These are phyloP conservation scores for Enoplosus armatus DNA, from an alignment of 2,797 vertebrate species.

Conservation along the genomic window DNA sequence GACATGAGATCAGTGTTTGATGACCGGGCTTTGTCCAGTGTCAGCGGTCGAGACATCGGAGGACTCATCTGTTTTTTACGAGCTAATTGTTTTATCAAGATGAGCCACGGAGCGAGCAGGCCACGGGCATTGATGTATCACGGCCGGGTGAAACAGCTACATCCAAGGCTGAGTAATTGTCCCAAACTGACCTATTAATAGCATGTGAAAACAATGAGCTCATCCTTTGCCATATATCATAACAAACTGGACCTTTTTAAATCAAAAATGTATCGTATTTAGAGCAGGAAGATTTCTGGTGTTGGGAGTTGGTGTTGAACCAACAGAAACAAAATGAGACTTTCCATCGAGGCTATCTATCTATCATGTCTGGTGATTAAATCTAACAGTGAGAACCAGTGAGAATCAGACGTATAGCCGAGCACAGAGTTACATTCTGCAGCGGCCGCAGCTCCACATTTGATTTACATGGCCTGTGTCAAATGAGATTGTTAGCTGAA, in stretches of 20 bases:
- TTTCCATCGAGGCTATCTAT: slow-evolving; percentile 45
- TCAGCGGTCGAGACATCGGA: slow-evolving; percentile 43
- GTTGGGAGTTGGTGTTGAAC: slow-evolving; percentile 56
- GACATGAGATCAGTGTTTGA: slow-evolving; percentile 69
- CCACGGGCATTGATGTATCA: slow-evolving; percentile 57
- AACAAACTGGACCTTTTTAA: slow-evolving; percentile 38
- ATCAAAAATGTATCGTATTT: slow-evolving; percentile 38
- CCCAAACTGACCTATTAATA: slow-evolving; percentile 60
- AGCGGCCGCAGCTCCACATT: slow-evolving; percentile 21
- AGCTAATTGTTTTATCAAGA: slow-evolving; percentile 77
- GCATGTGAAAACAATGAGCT: slow-evolving; percentile 70
- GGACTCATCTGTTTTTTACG: slow-evolving; percentile 50
- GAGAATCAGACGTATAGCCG: slow-evolving; percentile 11
- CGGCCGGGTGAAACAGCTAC: slow-evolving; percentile 28
- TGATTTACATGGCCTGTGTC: slow-evolving; percentile 52
- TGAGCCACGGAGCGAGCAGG: slow-evolving; percentile 46
- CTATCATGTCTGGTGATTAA: slow-evolving; percentile 25
- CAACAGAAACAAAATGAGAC: slow-evolving; percentile 62
- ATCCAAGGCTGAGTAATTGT: slow-evolving; percentile 49
- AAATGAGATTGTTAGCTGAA: slow-evolving; percentile 65
- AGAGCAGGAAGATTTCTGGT: slow-evolving; percentile 32
- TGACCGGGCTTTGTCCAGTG: slow-evolving; percentile 44
- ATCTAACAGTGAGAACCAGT: not conserved
- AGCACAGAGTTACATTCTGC: slow-evolving; percentile 10
- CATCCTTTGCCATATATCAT: slow-evolving; percentile 48